Base-by-base conservation (phyloP, 2,797 vertebrate species). In the Sternarchorhynchus goeldii region DNA sequence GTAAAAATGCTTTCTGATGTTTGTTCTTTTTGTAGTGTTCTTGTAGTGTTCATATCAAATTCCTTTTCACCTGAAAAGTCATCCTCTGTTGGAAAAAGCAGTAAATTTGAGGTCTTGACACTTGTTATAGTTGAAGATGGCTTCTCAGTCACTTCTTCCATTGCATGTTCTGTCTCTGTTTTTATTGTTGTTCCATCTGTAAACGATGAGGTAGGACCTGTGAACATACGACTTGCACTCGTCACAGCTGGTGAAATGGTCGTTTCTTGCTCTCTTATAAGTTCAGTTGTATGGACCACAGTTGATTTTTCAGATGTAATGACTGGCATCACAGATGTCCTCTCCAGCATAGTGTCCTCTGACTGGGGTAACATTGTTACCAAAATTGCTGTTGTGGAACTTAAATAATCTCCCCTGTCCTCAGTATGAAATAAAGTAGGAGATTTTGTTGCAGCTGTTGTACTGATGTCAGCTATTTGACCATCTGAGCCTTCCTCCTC, bases 401-500 rank as follows among this genome's bases (percentile, higher is more conserved):
- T 57, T 6, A 69, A 67, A 41, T 62, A 1, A 6, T 63, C 56
- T 58, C 34, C 45, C 57, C 29, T 66, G 20, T 39, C 16, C 56
- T 64, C 7, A n/a, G 58, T 31, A 21, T 56, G 16, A 36, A 18
- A 2, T 17, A 59, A 57, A 39, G 12, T 17, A 36, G 14, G 6
- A 29, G 59, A 12, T 14, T 50, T 71, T 70, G 36, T 17, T 25
- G 65, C 20, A 1, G 18, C 18, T 69, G 34, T 79, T 21, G 4
- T 58, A 45, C 59, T 25, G 6, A 7, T 36, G 45, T 62, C 70
- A 62, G n/a, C 12, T 18, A 59, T 59, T 5, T 73, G 63, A 72
- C 80, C 78, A 73, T 45, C 78, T 62, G 84, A 84, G 17, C 39
- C 77, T 36, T 84, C 78, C 20, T 76, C 31, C 2, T 78, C 82